Conservation (phyloP, 2,113 vertebrate genomes). For the Gracilinanus agilis region DNA sequence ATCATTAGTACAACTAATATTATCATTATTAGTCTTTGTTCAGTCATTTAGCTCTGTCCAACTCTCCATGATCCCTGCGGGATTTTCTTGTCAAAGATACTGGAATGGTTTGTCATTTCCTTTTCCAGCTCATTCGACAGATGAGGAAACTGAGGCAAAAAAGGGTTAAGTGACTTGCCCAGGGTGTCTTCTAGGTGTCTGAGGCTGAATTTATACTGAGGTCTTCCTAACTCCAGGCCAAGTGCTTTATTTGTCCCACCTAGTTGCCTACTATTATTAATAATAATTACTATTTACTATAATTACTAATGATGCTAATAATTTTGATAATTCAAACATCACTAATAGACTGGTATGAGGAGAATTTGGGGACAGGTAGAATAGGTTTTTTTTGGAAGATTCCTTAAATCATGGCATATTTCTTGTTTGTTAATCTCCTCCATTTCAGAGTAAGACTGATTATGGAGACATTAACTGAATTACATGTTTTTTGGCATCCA, state of each 20-base stretch:
- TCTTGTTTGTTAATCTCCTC: neutral
- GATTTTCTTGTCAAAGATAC: too few relatives aligned
- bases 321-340: neutral
- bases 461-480: neutral
- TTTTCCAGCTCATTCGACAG: too few relatives aligned
- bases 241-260: too few relatives aligned
- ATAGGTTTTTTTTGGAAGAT: neutral
- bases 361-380: neutral
- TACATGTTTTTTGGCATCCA: neutral
- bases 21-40: neutral
- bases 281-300: neutral
- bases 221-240: too few relatives aligned
- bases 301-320: neutral
- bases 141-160: too few relatives aligned
- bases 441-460: neutral
- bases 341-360: neutral
- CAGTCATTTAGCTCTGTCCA: too few relatives aligned
- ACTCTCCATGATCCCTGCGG: too few relatives aligned
- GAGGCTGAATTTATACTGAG: too few relatives aligned
- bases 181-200: too few relatives aligned
- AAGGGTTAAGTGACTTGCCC: too few relatives aligned
- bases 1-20: neutral
- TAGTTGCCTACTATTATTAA: neutral
- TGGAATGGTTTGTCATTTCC: too few relatives aligned
- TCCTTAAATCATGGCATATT: neutral